Percentiles rank a stretch among this genome's conserved stretches.
phyloP scores from a whole-genome alignment of 2,797 vertebrate genomes.

The Phrynocephalus vlangalii region DNA sequence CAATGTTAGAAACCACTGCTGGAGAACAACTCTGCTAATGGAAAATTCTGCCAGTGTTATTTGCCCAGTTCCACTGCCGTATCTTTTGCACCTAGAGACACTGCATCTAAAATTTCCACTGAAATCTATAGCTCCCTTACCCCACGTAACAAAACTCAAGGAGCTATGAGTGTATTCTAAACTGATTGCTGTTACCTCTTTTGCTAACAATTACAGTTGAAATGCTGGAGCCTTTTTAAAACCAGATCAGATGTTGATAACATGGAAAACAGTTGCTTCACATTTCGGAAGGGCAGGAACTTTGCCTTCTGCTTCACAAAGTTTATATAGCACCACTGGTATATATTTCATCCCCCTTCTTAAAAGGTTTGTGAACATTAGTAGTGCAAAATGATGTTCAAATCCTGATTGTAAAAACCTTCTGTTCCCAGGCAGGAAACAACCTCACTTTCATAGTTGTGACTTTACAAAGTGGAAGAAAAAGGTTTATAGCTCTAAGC shows the following conservation, averaged over 20 bases:
- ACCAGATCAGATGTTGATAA: slow-evolving; percentile 16
- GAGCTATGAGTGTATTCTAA: not conserved
- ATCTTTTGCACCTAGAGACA: not conserved
- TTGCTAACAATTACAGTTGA: not conserved
- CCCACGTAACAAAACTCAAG: not conserved
- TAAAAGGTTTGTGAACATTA: slow-evolving; percentile 67
- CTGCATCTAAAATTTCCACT: not conserved
- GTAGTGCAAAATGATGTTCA: slow-evolving; percentile 48
- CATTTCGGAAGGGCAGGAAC: slow-evolving; percentile 31
- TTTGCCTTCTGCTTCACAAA: slow-evolving; percentile 65
- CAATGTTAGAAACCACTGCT: no score
- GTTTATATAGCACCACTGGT: slow-evolving; percentile 62
- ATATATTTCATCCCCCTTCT: slow-evolving; percentile 65
- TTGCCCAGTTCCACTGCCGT: not conserved
- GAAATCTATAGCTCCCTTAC: not conserved
- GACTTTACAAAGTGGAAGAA: slow-evolving; percentile 16
- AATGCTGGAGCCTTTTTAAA: rapidly evolving
- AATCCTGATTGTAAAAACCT: not conserved
- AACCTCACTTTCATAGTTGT: not conserved
- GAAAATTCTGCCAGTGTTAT: not conserved
- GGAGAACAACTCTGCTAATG: not conserved
- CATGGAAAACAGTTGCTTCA: slow-evolving; percentile 63
- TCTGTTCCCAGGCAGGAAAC: not conserved
- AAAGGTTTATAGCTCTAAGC: not conserved
- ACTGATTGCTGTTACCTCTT: not conserved